Evolutionary conservation across 2,888 invertebrate species (phyloP).

Genomic region (Pollenia griseotomentosa): DNA sequence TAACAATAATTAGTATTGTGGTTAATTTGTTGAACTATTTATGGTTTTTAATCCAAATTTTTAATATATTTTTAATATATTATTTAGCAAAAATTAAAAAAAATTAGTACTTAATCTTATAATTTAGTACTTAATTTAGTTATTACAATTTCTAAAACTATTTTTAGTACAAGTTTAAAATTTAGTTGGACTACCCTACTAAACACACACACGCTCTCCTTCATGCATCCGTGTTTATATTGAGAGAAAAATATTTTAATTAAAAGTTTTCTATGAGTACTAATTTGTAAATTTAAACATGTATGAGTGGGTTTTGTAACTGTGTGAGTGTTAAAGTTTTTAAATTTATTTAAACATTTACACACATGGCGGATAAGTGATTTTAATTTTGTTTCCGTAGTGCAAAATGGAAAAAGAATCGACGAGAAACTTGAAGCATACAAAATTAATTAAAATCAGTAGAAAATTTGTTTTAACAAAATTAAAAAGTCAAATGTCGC

Average conservation of each 20-base stretch:
- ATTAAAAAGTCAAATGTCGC: background rate
- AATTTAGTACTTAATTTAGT: no score
- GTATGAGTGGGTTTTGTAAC: background rate
- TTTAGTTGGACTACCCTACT: background rate
- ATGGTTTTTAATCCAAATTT: no score
- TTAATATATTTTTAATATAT: no score
- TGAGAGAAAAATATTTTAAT: constrained; percentile 49
- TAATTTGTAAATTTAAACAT: constrained; percentile 51
- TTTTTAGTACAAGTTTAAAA: no score
- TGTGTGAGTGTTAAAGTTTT: background rate
- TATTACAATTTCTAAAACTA: no score
- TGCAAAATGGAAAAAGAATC: background rate
- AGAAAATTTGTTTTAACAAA: background rate
- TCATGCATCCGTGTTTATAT: constrained; percentile 24
- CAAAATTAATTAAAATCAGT: constrained; percentile 19
- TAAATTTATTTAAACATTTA: constrained; percentile 1
- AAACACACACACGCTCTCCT: background rate
- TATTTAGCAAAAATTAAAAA: no score
- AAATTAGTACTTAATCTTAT: no score
- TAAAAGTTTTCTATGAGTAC: constrained; percentile 54
- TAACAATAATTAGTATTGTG: no score
- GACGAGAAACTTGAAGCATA: background rate
- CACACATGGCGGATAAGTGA: constrained; percentile 24
- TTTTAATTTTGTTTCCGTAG: constrained; percentile 2
- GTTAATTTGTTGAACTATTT: no score